These are phyloP conservation scores for Lingula anatina DNA, from an alignment of 2,888 invertebrate genomes.

Conservation along the genomic window DNA sequence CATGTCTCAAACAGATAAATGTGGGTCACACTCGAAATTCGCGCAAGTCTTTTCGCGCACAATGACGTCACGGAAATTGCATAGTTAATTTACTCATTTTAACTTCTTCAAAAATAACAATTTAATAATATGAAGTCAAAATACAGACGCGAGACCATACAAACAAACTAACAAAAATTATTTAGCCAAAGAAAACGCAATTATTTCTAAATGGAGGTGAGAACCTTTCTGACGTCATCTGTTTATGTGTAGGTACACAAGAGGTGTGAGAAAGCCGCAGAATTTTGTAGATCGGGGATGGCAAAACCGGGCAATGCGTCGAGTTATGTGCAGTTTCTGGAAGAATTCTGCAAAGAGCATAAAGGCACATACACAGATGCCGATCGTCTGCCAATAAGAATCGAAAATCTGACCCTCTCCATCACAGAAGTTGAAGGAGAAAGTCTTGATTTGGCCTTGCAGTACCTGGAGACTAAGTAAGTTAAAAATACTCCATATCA, in stretches of 20 bases:
- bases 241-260: background rate
- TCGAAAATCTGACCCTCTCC: conserved; percentile 19
- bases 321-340: conserved; percentile 24
- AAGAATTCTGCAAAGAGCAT: conserved; percentile 24
- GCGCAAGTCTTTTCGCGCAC: no score
- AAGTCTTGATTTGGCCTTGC: conserved; percentile 37
- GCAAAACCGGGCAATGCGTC: background rate
- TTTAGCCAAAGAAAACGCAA: background rate
- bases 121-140: background rate
- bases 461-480: conserved; percentile 35
- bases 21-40: no score
- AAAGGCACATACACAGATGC: conserved; percentile 18
- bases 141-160: background rate
- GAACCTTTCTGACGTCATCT: no score
- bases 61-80: no score
- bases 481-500: no score
- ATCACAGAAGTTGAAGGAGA: conserved; percentile 38
- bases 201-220: background rate
- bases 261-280: background rate
- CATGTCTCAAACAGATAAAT: no score
- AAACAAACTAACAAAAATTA: background rate
- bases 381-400: conserved; percentile 21
- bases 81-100: no score
- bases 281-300: background rate
- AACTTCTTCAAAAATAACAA: no score